Evolutionary conservation across 2,113 vertebrate species (phyloP).

Genomic region (Myocastor coypus): DNA sequence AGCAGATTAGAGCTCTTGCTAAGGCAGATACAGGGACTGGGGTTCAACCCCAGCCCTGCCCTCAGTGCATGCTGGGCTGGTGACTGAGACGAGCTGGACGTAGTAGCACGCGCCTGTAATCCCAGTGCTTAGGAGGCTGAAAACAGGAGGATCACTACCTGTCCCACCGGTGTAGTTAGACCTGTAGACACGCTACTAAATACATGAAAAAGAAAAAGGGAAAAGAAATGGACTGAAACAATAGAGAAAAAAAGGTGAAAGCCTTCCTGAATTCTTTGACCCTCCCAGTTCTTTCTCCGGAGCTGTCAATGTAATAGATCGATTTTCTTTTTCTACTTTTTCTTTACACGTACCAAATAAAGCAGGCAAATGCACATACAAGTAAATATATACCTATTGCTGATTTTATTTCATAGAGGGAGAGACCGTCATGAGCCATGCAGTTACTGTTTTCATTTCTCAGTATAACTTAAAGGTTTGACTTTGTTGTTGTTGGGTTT

Average conservation of each 20-base stretch:
- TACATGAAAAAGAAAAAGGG: too few species aligned
- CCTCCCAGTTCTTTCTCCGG: background rate
- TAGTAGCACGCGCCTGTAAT: too few species aligned
- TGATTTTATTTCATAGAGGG: background rate
- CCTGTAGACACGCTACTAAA: too few species aligned
- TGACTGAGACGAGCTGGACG: too few species aligned
- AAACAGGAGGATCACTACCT: too few species aligned
- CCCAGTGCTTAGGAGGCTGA: too few species aligned
- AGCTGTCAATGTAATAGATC: background rate
- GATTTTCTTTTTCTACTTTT: slow-evolving; percentile 6
- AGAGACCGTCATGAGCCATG: background rate
- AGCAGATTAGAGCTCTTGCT: too few species aligned
- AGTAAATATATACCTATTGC: background rate
- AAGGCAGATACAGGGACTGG: fast-evolving
- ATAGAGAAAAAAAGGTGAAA: background rate
- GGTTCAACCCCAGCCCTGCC: too few species aligned
- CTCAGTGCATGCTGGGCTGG: too few species aligned
- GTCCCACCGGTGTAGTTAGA: too few species aligned
- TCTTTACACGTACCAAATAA: slow-evolving; percentile 14
- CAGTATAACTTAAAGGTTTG: background rate
- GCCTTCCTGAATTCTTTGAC: background rate
- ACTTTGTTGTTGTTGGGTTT: too few species aligned
- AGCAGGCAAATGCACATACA: background rate
- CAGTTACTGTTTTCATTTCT: background rate
- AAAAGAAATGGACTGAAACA: background rate